phyloP scores from a whole-genome alignment of 2,888 invertebrate species.

The Drosophila mercatorum region DNA sequence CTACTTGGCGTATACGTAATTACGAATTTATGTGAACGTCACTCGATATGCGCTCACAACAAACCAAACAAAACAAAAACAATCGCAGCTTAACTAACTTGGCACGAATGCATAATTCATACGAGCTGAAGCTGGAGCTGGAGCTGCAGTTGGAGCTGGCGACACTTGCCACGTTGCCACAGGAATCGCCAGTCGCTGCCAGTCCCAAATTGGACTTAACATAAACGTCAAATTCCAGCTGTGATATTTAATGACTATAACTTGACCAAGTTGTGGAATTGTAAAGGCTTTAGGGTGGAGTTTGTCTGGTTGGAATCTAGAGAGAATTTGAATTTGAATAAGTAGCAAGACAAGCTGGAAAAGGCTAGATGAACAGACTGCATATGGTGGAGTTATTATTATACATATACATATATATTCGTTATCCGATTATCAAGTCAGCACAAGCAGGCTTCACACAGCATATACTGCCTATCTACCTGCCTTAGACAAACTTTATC shows the following conservation, averaged over 20 bases:
- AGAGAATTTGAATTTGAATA: not conserved
- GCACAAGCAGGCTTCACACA: too few relatives aligned
- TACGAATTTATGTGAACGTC: conserved; percentile 74
- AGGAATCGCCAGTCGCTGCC: conserved; percentile 24
- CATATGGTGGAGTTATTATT: not conserved
- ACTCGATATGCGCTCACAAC: conserved; percentile 39
- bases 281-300: not conserved
- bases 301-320: not conserved
- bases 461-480: too few relatives aligned
- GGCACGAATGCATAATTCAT: conserved; percentile 65
- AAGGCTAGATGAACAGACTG: not conserved
- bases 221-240: not conserved
- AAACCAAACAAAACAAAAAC: conserved; percentile 12
- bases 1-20: conserved; percentile 80
- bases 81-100: conserved; percentile 46
- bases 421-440: too few relatives aligned
- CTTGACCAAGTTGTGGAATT: too few relatives aligned
- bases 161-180: conserved; percentile 60
- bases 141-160: conserved; percentile 3
- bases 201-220: conserved; percentile 11
- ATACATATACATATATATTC: not conserved
- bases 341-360: not conserved
- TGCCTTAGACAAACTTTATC: too few relatives aligned
- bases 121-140: not conserved
- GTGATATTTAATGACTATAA: conserved; percentile 6